A percentile compares a stretch with the other conserved stretches of the same genome.
phyloP scores from a whole-genome alignment of 2,888 invertebrate genomes.

The Lepidochrysops patricia region DNA sequence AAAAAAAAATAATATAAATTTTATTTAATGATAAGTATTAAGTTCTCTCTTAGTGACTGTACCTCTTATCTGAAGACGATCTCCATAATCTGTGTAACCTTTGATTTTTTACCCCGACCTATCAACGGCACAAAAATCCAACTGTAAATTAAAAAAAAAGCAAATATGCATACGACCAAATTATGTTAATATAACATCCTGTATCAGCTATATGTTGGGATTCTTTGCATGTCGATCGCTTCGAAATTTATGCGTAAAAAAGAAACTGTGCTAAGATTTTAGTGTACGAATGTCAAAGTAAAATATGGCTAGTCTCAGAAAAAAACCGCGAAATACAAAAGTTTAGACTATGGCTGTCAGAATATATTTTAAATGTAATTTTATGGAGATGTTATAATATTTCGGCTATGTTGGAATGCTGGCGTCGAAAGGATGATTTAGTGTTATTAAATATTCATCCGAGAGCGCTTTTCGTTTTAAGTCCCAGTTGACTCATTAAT shows the following conservation, averaged over 20 bases:
- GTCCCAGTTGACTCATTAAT: conserved; percentile 58
- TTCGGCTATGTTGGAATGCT: conserved; percentile 32
- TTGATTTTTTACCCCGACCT: conserved; percentile 30
- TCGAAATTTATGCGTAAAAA: conserved; percentile 26
- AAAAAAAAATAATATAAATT: too few species aligned
- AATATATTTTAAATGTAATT: conserved; percentile 2
- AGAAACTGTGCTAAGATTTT: not conserved
- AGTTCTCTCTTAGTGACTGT: not conserved
- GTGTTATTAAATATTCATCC: conserved; percentile 40
- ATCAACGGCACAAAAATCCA: conserved; percentile 38
- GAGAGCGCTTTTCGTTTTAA: conserved; percentile 26
- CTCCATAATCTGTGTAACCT: not conserved
- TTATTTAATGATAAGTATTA: not conserved
- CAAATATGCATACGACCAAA: conserved; percentile 53
- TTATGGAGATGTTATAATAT: conserved; percentile 43
- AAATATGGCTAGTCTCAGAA: not conserved
- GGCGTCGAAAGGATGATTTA: conserved; percentile 45
- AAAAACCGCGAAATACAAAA: not conserved
- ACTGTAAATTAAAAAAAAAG: conserved; percentile 42
- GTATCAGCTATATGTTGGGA: conserved; percentile 42
- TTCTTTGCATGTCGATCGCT: conserved; percentile 49
- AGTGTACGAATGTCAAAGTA: not conserved
- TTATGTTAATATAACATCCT: conserved; percentile 64
- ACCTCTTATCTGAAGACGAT: not conserved
- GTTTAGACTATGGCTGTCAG: not conserved